Conservation (phyloP, 2,888 invertebrate genomes). For the Phrixothrix hirtus region DNA sequence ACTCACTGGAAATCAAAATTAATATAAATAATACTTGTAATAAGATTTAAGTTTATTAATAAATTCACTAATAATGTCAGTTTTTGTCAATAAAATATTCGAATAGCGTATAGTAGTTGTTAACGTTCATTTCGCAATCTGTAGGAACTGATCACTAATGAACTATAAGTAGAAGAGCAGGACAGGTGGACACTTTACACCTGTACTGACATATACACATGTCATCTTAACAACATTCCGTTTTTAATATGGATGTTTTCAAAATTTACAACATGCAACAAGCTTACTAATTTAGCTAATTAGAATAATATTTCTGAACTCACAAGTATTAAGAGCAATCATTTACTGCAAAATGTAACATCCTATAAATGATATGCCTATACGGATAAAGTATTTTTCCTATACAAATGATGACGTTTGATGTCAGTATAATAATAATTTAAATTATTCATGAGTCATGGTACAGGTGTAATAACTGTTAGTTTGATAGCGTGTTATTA, state of each 20-base stretch:
- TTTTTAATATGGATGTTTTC: too few species aligned
- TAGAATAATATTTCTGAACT: constrained; percentile 12
- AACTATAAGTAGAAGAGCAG: constrained; percentile 30
- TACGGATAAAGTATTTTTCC: neutral
- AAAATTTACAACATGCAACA: constrained; percentile 15
- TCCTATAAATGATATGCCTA: neutral
- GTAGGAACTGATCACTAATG: constrained; percentile 23
- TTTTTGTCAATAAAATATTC: neutral
- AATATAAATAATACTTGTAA: too few species aligned
- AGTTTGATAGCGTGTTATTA: constrained; percentile 23
- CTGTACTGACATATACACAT: constrained; percentile 45
- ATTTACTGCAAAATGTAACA: neutral
- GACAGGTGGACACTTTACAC: constrained; percentile 45
- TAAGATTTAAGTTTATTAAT: constrained; percentile 6
- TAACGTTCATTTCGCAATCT: constrained; percentile 18
- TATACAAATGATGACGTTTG: neutral
- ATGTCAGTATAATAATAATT: constrained; percentile 7
- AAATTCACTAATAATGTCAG: constrained; percentile 8
- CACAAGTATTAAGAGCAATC: neutral
- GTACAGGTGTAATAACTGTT: constrained; percentile 17
- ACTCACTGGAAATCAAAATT: too few species aligned
- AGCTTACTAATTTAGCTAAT: constrained; percentile 8
- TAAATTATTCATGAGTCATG: constrained; percentile 8
- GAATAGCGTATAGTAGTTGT: constrained; percentile 6
- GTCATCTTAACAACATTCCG: constrained; percentile 37